A percentile compares a stretch with the other conserved stretches of the same genome.
Conservation (phyloP, 2,113 vertebrate genomes). For the Formicarius rufipectus region DNA sequence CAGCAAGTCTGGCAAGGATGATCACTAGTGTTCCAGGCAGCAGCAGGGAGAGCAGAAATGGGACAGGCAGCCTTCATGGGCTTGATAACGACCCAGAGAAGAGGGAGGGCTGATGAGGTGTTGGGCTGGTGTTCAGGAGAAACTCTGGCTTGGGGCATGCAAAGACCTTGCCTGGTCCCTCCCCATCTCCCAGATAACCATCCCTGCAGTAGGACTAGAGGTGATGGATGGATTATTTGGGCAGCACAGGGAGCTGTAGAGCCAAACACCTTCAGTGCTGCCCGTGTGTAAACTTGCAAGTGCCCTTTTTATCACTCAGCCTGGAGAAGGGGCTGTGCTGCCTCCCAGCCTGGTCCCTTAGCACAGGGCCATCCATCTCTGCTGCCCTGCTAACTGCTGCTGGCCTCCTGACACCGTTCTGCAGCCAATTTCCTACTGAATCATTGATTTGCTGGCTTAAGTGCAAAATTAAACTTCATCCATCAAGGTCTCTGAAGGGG, state of each 20-base stretch:
- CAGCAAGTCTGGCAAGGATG: not conserved
- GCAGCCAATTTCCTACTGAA: not conserved
- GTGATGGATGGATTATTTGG: not conserved
- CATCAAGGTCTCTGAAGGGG: not conserved
- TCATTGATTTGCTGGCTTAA: not conserved
- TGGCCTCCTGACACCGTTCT: not conserved
- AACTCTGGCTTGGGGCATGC: not conserved
- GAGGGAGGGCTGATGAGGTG: not conserved
- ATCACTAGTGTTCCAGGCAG: not conserved
- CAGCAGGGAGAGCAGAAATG: not conserved
- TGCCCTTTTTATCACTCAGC: not conserved
- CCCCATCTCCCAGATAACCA: not conserved
- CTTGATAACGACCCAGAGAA: not conserved
- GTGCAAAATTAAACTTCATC: not conserved
- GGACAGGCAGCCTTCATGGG: not conserved
- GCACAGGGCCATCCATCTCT: not conserved
- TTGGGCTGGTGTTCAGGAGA: not conserved
- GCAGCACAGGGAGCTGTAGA: not conserved
- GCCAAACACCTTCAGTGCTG: not conserved
- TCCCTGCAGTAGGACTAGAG: not conserved
- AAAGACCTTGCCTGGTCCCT: not conserved
- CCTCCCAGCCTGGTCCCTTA: not conserved
- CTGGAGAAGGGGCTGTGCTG: not conserved
- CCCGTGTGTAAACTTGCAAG: not conserved
- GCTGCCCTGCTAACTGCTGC: not conserved